phyloP scores from a whole-genome alignment of 2,797 vertebrate species.

The Dermochelys coriacea region DNA sequence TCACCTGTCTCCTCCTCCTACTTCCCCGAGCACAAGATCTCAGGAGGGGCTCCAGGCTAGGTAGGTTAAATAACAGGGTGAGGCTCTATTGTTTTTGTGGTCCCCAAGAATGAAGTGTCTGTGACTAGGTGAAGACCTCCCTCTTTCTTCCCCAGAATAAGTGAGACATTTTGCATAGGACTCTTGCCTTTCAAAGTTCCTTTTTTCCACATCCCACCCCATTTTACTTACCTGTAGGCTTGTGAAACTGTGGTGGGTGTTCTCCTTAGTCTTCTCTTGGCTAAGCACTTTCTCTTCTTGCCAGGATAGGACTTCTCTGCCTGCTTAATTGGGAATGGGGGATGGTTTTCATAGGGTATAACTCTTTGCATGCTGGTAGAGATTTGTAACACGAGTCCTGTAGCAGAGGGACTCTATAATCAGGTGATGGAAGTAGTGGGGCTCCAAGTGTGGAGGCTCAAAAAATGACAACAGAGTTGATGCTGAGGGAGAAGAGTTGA shows the following conservation, averaged over 20 bases:
- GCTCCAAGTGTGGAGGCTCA: background rate
- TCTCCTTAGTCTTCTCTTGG: background rate
- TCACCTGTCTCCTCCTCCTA: background rate
- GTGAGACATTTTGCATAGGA: background rate
- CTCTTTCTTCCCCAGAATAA: background rate
- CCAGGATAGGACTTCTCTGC: background rate
- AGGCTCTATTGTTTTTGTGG: background rate
- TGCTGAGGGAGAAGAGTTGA: background rate
- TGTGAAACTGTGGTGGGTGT: background rate
- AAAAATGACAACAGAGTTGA: background rate
- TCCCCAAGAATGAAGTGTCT: background rate
- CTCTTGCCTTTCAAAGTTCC: background rate
- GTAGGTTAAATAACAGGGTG: background rate
- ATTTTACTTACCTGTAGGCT: background rate
- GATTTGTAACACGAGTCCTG: background rate
- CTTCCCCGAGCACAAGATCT: background rate
- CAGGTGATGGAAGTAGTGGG: background rate
- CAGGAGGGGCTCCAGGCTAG: background rate
- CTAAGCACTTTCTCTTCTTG: background rate
- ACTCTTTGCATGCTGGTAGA: background rate
- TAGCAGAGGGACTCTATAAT: background rate
- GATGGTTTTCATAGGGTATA: background rate
- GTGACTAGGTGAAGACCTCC: background rate
- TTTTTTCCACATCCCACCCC: background rate
- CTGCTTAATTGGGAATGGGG: background rate